Evolutionary conservation across 2,888 invertebrate species (phyloP).

Genomic region (Eupithecia abbreviata): DNA sequence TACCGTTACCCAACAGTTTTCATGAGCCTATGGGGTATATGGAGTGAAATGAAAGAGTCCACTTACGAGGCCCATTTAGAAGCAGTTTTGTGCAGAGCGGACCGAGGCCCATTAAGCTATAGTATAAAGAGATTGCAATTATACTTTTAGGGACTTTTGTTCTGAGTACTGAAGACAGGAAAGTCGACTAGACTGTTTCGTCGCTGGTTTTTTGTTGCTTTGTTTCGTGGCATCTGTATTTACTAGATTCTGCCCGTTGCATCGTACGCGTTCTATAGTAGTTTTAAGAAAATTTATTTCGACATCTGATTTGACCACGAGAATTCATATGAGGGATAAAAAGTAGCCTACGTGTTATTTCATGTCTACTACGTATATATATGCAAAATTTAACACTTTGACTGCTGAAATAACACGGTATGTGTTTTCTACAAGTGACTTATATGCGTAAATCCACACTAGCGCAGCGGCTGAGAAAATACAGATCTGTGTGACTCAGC

Average conservation of each 20-base stretch:
- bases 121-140: constrained; percentile 35
- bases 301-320: not conserved
- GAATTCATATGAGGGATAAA: not conserved
- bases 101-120: constrained; percentile 30
- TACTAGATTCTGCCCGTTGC: not conserved
- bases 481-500: too few relatives aligned
- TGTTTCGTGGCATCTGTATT: not conserved
- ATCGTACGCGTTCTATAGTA: not conserved
- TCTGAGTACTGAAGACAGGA: constrained; percentile 19
- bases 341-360: not conserved
- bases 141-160: constrained; percentile 36
- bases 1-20: constrained; percentile 4
- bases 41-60: constrained; percentile 34
- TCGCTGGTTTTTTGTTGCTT: not conserved
- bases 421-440: too few relatives aligned
- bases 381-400: not conserved
- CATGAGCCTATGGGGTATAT: constrained; percentile 20
- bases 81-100: constrained; percentile 37
- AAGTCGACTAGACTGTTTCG: not conserved
- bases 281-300: not conserved
- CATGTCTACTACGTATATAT: not conserved
- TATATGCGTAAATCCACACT: too few relatives aligned
- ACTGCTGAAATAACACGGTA: too few relatives aligned
- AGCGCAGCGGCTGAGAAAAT: too few relatives aligned
- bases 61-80: constrained; percentile 45